These are phyloP conservation scores for Leptoclinus maculatus DNA, from an alignment of 2,797 vertebrate genomes.

Conservation along the genomic window DNA sequence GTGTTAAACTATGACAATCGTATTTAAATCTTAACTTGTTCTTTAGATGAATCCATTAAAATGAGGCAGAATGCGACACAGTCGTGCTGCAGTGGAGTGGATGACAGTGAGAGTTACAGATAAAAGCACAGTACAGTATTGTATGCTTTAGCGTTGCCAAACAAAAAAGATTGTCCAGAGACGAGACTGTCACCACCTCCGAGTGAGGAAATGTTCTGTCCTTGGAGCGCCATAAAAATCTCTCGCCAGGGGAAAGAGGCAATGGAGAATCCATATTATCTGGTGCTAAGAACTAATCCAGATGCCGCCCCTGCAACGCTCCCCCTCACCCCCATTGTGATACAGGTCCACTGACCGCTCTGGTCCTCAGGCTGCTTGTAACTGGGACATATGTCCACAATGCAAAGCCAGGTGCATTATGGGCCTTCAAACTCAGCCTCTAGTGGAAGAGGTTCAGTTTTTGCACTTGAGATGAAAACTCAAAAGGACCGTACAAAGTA, in stretches of 20 bases:
- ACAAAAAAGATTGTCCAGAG: conserved; percentile 23
- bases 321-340: conserved; percentile 23
- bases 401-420: background rate
- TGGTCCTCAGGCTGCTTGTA: conserved; percentile 31
- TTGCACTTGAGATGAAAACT: background rate
- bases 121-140: conserved; percentile 5
- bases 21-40: background rate
- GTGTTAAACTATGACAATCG: background rate
- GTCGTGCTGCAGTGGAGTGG: background rate
- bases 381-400: conserved; percentile 28
- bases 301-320: conserved; percentile 56
- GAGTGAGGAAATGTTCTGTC: conserved; percentile 38
- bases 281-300: conserved; percentile 67
- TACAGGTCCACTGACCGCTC: background rate
- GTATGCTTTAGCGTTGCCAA: background rate
- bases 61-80: background rate
- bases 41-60: background rate
- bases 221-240: conserved; percentile 41
- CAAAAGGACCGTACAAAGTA: background rate
- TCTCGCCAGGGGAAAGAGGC: conserved; percentile 32
- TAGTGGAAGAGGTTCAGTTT: background rate
- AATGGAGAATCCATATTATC: conserved; percentile 63
- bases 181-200: conserved; percentile 58
- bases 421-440: conserved; percentile 1
- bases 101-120: conserved; percentile 25